Evolutionary conservation across 2,888 invertebrate genomes (phyloP).

Genomic region (Rotaria socialis): DNA sequence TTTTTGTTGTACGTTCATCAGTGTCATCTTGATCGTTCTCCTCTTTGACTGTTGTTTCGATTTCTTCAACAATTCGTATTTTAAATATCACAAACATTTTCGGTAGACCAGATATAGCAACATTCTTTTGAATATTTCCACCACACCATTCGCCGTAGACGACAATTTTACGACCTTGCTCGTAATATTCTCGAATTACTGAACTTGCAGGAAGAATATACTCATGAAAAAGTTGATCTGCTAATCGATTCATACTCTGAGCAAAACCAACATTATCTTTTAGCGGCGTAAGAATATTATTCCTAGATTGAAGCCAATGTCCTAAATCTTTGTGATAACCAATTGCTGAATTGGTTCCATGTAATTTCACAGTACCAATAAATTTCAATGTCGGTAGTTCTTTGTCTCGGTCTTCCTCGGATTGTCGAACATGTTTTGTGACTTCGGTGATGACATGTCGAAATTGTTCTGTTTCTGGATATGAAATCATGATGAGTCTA

Average conservation of each 20-base stretch:
- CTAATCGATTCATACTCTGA: neutral
- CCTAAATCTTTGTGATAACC: conserved; percentile 1
- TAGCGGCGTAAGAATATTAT: neutral
- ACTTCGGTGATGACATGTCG: neutral
- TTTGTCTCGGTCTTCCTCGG: neutral
- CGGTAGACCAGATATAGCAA: neutral
- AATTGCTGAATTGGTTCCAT: neutral
- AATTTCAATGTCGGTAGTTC: neutral
- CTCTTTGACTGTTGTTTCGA: neutral
- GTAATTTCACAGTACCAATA: conserved; percentile 34
- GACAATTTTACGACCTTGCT: neutral
- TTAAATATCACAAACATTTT: conserved; percentile 30
- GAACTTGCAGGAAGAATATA: neutral
- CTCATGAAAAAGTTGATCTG: neutral
- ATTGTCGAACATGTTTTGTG: neutral
- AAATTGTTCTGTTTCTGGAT: conserved; percentile 29
- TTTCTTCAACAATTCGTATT: neutral
- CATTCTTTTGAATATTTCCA: conserved; percentile 23
- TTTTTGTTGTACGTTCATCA: neutral
- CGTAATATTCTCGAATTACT: conserved; percentile 7
- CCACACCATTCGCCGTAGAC: conserved; percentile 36
- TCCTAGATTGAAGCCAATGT: conserved; percentile 25
- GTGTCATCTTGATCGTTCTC: neutral
- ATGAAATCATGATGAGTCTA: neutral
- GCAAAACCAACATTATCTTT: conserved; percentile 32